These are phyloP conservation scores for Ageneiosus marmoratus DNA, from an alignment of 2,113 vertebrate species.

Conservation along the genomic window DNA sequence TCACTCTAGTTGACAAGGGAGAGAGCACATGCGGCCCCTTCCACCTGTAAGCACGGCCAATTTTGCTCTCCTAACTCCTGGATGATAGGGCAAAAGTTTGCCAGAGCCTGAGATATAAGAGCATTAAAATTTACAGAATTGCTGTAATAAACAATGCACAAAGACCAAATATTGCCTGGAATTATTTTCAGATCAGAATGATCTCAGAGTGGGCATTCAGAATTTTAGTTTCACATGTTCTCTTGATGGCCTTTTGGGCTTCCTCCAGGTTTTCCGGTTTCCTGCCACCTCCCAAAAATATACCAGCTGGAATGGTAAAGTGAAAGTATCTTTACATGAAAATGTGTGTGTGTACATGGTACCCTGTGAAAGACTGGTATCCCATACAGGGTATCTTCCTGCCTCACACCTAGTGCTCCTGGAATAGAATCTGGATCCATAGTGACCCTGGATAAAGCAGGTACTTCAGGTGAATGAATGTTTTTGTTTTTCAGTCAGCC, in stretches of 20 bases:
- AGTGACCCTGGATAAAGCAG: background rate
- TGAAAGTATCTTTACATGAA: no score
- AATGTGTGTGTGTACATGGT: background rate
- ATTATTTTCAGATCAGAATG: background rate
- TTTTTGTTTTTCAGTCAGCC: background rate
- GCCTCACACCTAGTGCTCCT: background rate
- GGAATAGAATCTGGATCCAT: background rate
- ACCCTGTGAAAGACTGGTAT: background rate
- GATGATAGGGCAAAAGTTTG: no score
- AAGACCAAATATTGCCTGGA: background rate
- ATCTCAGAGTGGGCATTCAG: background rate
- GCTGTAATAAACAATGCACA: background rate
- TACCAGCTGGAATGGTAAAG: background rate
- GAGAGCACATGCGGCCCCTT: no score
- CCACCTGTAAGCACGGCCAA: no score
- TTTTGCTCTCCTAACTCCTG: no score
- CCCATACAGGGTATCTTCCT: background rate
- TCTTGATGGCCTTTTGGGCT: background rate
- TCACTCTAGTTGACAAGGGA: no score
- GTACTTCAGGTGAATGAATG: background rate
- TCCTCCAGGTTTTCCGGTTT: background rate
- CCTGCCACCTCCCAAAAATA: background rate
- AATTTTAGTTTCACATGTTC: background rate
- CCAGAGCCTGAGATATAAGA: background rate
- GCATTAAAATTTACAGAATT: background rate